phyloP scores from a whole-genome alignment of 2,888 invertebrate species.

The Odontothrips loti region DNA sequence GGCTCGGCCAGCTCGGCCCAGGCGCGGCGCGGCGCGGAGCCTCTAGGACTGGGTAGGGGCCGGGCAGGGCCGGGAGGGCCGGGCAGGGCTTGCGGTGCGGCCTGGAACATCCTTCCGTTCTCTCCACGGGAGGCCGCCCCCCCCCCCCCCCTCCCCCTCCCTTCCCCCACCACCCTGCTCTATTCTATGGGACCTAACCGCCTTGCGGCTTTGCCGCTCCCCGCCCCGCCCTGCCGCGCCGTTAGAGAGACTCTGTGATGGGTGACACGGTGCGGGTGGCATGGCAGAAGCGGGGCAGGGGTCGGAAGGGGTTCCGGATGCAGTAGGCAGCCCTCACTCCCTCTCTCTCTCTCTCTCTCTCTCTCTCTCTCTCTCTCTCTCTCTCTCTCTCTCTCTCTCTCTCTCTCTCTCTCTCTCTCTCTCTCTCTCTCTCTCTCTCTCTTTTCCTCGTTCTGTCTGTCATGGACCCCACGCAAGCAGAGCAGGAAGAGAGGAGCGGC shows the following conservation, averaged over 20 bases:
- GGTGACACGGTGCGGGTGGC: not conserved
- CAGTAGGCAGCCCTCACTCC: not conserved
- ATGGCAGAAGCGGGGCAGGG: too few relatives aligned
- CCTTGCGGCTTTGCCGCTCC: not conserved
- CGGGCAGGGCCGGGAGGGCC: too few relatives aligned
- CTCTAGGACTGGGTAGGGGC: not conserved
- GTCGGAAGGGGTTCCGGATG: not conserved
- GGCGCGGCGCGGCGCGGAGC: not conserved
- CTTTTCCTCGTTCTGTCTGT: too few relatives aligned
- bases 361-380: too few relatives aligned
- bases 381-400: too few relatives aligned
- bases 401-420: too few relatives aligned
- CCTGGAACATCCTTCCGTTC: slow-evolving; percentile 18
- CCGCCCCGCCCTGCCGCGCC: not conserved
- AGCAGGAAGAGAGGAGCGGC: too few relatives aligned
- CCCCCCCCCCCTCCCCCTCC: not conserved
- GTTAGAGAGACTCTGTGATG: not conserved
- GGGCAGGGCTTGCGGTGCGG: not conserved
- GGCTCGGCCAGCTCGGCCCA: not conserved
- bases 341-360: too few relatives aligned
- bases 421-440: too few relatives aligned
- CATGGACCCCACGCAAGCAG: too few relatives aligned
- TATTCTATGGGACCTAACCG: not conserved
- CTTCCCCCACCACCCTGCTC: not conserved
- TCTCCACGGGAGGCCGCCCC: not conserved